Evolutionary conservation across 2,797 vertebrate species (phyloP).

Genomic region (Girardinus metallicus): DNA sequence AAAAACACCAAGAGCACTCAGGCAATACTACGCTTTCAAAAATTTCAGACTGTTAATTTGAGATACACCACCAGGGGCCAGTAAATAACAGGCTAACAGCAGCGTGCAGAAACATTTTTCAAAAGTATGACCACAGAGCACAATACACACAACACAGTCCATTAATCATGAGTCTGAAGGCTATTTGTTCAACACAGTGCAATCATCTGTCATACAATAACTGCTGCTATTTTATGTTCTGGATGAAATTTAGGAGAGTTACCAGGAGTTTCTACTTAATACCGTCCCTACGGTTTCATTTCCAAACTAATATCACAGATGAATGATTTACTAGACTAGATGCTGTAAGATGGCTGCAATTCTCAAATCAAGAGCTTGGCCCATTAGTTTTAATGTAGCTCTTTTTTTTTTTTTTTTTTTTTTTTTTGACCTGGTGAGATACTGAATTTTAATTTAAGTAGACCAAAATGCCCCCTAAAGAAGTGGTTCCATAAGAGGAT

Average conservation of each 20-base stretch:
- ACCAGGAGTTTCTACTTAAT: slow-evolving; percentile 25
- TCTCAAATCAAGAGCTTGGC: slow-evolving; percentile 31
- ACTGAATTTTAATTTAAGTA: slow-evolving; percentile 34
- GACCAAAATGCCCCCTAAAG: slow-evolving; percentile 13
- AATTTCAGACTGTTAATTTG: slow-evolving; percentile 30
- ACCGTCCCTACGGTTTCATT: slow-evolving; percentile 39
- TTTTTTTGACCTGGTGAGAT: slow-evolving; percentile 27
- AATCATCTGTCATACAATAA: slow-evolving; percentile 44
- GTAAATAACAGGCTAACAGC: slow-evolving; percentile 31
- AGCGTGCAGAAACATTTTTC: background rate
- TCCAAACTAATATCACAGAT: slow-evolving; percentile 37
- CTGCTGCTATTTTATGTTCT: slow-evolving; percentile 36
- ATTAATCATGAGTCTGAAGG: slow-evolving; percentile 29
- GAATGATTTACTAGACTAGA: slow-evolving; percentile 61
- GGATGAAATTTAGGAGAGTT: slow-evolving; percentile 24
- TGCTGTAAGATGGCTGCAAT: slow-evolving; percentile 33
- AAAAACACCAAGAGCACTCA: background rate
- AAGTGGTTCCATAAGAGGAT: background rate
- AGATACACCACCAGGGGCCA: slow-evolving; percentile 49
- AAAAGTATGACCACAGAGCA: slow-evolving; percentile 2
- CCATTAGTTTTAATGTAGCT: slow-evolving; percentile 44
- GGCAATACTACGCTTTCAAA: slow-evolving; percentile 21
- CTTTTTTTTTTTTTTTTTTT: slow-evolving; percentile 3
- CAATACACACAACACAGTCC: slow-evolving; percentile 6
- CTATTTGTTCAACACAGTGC: slow-evolving; percentile 32